Conservation (phyloP, 2,113 vertebrate species). For the Syrmaticus mikado region DNA sequence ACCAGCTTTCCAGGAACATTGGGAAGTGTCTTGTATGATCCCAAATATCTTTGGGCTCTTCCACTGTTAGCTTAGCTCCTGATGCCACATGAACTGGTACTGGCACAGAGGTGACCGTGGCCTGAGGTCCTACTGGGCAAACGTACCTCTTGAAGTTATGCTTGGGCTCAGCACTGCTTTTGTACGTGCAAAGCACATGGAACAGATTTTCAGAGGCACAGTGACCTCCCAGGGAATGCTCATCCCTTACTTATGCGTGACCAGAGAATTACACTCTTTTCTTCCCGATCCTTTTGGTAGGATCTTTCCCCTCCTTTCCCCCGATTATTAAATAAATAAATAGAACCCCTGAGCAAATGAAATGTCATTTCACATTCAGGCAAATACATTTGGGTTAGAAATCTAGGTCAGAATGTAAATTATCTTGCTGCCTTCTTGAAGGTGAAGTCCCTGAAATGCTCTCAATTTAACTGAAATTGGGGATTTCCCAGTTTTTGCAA, state of each 20-base stretch:
- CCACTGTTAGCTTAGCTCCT: neutral
- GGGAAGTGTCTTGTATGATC: neutral
- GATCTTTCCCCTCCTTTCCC: neutral
- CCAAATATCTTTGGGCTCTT: neutral
- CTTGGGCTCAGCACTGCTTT: neutral
- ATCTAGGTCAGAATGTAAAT: constrained; percentile 75
- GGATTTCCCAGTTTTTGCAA: constrained; percentile 68
- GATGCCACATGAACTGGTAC: rapidly evolving
- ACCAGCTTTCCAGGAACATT: neutral
- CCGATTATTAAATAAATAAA: constrained; percentile 64
- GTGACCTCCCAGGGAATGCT: neutral
- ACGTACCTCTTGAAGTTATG: neutral
- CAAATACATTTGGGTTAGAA: constrained; percentile 73
- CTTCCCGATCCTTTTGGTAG: neutral
- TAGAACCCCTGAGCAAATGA: constrained; percentile 60
- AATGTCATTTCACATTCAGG: constrained; percentile 70
- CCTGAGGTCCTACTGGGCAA: neutral
- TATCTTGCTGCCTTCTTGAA: constrained; percentile 58
- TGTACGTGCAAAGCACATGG: rapidly evolving
- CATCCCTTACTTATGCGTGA: rapidly evolving
- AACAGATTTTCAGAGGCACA: neutral
- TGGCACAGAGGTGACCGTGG: neutral
- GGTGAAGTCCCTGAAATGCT: constrained; percentile 70
- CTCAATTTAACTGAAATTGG: constrained; percentile 64
- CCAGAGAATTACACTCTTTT: neutral